Evolutionary conservation across 2,797 vertebrate species (phyloP).

Genomic region (Lepilemur septentrionalis): DNA sequence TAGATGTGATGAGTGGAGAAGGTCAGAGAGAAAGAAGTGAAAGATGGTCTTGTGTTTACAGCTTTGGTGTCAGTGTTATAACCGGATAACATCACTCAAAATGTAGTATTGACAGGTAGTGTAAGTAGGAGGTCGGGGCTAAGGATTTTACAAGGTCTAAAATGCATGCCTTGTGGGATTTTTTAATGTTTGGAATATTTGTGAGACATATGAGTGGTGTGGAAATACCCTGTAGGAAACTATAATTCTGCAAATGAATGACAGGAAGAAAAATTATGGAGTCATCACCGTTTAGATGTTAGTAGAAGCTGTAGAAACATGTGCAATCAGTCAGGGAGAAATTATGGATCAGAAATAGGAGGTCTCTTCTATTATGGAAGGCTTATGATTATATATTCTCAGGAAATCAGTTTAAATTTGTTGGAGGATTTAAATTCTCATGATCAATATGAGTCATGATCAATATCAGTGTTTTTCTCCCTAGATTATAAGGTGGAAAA

Average conservation of each 20-base stretch:
- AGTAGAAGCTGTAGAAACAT: background rate
- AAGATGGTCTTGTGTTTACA: background rate
- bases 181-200: background rate
- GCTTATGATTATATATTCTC: background rate
- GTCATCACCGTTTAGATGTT: background rate
- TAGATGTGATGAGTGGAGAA: background rate
- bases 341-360: background rate
- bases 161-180: background rate
- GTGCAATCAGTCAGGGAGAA: background rate
- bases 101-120: background rate
- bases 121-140: rapidly evolving
- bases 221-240: background rate
- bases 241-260: conserved; percentile 14
- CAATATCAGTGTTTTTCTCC: background rate
- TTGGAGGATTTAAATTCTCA: background rate
- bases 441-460: background rate
- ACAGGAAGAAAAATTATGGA: background rate
- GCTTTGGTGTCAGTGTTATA: background rate
- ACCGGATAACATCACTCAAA: background rate
- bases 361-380: background rate
- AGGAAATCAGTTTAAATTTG: background rate
- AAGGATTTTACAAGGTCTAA: background rate
- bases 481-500: background rate
- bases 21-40: background rate
- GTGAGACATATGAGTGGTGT: background rate